Conservation (phyloP, 2,888 invertebrate genomes). For the Lapara coniferarum region DNA sequence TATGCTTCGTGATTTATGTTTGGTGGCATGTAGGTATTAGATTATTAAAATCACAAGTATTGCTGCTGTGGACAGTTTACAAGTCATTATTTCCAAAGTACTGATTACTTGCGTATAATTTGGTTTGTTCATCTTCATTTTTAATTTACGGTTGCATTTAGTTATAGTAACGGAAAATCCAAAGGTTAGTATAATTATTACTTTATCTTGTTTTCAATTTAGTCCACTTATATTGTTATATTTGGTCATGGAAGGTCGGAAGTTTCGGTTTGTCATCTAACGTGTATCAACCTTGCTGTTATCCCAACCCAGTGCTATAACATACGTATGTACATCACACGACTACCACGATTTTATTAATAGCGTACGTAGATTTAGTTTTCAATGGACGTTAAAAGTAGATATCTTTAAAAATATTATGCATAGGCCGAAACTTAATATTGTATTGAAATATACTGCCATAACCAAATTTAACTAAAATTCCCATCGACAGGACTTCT, state of each 20-base stretch:
- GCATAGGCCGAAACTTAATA: slow-evolving; percentile 44
- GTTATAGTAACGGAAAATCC: slow-evolving; percentile 82
- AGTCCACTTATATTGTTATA: slow-evolving; percentile 60
- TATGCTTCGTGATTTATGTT: slow-evolving; percentile 64
- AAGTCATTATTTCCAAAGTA: slow-evolving; percentile 81
- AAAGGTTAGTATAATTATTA: slow-evolving; percentile 80
- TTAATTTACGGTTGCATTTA: slow-evolving; percentile 80
- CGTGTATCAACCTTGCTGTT: slow-evolving; percentile 26
- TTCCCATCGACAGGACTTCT: slow-evolving; percentile 66
- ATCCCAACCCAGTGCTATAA: slow-evolving; percentile 21
- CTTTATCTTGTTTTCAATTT: slow-evolving; percentile 55
- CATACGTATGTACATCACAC: slow-evolving; percentile 3
- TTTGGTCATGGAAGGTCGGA: slow-evolving; percentile 58
- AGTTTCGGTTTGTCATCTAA: slow-evolving; percentile 30
- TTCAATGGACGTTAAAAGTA: slow-evolving; percentile 21
- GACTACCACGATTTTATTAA: slow-evolving; percentile 9
- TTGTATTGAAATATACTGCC: slow-evolving; percentile 48
- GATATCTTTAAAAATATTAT: neutral
- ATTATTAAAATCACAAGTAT: slow-evolving; percentile 54
- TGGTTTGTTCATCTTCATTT: slow-evolving; percentile 71
- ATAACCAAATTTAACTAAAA: slow-evolving; percentile 60
- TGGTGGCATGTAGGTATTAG: slow-evolving; percentile 63
- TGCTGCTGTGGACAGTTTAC: slow-evolving; percentile 72
- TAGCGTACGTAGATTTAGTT: slow-evolving; percentile 12
- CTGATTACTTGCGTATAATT: slow-evolving; percentile 75